Percentiles rank a stretch among this genome's conserved stretches.
Conservation (phyloP, 2,888 invertebrate genomes). For the Junonia oenone region DNA sequence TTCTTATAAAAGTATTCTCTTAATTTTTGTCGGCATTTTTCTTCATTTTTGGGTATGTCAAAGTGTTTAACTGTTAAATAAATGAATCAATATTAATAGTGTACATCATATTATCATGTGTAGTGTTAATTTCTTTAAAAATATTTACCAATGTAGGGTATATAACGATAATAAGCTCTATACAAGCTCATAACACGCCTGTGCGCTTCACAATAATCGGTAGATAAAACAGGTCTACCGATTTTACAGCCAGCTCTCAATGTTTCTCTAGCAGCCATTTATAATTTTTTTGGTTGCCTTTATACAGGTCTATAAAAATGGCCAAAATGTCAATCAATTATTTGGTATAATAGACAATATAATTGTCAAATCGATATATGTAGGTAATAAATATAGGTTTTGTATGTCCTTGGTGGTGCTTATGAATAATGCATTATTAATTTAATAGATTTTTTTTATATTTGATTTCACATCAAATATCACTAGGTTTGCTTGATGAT, state of each 20-base stretch:
- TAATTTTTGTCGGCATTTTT: constrained; percentile 84
- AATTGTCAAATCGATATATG: neutral
- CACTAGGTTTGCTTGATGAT: too few species aligned
- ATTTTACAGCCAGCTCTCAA: constrained; percentile 59
- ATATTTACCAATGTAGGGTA: constrained; percentile 89
- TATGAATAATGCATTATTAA: too few species aligned
- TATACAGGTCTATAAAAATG: neutral
- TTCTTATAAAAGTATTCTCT: constrained; percentile 89
- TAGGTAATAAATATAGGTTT: too few species aligned
- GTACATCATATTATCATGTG: too few species aligned
- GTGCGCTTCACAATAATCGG: constrained; percentile 86
- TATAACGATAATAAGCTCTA: constrained; percentile 92
- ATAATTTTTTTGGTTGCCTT: neutral
- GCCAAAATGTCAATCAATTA: neutral
- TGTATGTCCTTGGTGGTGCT: too few species aligned
- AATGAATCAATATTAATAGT: neutral
- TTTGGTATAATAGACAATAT: too few species aligned
- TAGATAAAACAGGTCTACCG: constrained; percentile 91
- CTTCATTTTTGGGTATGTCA: constrained; percentile 86
- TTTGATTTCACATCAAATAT: too few species aligned
- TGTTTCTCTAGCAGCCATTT: constrained; percentile 38
- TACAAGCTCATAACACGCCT: constrained; percentile 91
- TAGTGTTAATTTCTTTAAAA: neutral
- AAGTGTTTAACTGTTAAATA: constrained; percentile 69
- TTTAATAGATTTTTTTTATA: too few species aligned